Percentiles rank a stretch among this genome's conserved stretches.
phyloP scores from a whole-genome alignment of 2,797 vertebrate genomes.

The Pantherophis vulpinus region DNA sequence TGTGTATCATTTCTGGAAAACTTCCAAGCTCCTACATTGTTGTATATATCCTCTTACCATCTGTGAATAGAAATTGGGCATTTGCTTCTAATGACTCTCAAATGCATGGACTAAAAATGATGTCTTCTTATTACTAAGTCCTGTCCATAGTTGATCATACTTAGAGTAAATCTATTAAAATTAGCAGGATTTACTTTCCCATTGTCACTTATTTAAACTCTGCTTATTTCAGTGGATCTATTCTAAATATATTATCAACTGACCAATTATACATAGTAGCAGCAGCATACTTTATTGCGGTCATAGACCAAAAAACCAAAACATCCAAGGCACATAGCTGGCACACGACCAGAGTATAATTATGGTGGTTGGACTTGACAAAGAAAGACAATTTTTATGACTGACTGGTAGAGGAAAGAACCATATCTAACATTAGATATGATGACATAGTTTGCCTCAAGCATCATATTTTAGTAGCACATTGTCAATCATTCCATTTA shows the following conservation, averaged over 20 bases:
- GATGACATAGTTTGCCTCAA: neutral
- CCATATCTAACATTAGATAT: neutral
- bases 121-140: neutral
- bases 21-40: constrained; percentile 47
- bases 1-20: constrained; percentile 29
- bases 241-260: neutral
- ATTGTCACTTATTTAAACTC: neutral
- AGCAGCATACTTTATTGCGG: too few species aligned
- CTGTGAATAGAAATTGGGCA: constrained; percentile 25
- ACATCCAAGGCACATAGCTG: too few species aligned
- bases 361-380: neutral
- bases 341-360: neutral
- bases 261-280: neutral
- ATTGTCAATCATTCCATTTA: neutral
- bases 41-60: constrained; percentile 31
- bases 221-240: neutral
- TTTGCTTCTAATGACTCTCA: constrained; percentile 16
- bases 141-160: neutral
- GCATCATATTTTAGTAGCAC: neutral
- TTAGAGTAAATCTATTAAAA: neutral
- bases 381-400: neutral
- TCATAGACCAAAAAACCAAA: too few species aligned
- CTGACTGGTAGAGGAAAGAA: neutral
- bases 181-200: neutral
- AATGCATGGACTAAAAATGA: neutral